Conservation (phyloP, 2,888 invertebrate species). For the Polia nebulosa region DNA sequence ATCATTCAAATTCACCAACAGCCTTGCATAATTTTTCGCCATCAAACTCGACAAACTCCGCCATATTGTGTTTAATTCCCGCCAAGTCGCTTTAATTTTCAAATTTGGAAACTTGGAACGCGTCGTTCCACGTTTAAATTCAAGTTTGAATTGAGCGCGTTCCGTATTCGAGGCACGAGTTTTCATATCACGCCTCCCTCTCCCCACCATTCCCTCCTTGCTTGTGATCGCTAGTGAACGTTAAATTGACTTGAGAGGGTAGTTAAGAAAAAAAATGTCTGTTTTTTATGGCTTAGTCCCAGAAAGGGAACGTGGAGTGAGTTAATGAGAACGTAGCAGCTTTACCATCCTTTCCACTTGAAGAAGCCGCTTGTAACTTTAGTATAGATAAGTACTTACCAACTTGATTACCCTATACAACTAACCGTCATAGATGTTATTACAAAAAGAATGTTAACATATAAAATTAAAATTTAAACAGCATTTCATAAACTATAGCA, state of each 20-base stretch:
- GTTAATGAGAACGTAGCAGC: not conserved
- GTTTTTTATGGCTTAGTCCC: not conserved
- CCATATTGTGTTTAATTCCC: conserved; percentile 88
- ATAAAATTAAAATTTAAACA: too few species aligned
- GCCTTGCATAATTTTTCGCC: conserved; percentile 54
- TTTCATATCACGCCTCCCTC: conserved; percentile 83
- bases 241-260: conserved; percentile 74
- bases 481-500: too few species aligned
- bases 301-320: not conserved
- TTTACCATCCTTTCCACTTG: rapidly evolving
- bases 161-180: conserved; percentile 87
- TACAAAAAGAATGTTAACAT: too few species aligned
- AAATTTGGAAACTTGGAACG: conserved; percentile 88
- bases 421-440: too few species aligned
- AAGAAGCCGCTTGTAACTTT: too few species aligned
- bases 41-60: conserved; percentile 65
- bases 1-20: conserved; percentile 18
- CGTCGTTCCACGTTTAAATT: conserved; percentile 86
- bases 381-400: too few species aligned
- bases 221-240: conserved; percentile 62
- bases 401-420: too few species aligned
- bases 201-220: conserved; percentile 56
- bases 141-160: conserved; percentile 88
- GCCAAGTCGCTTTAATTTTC: conserved; percentile 88
- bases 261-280: conserved; percentile 54